These are phyloP conservation scores for Triplophysa bombifrons DNA, from an alignment of 2,797 vertebrate genomes.

Conservation along the genomic window DNA sequence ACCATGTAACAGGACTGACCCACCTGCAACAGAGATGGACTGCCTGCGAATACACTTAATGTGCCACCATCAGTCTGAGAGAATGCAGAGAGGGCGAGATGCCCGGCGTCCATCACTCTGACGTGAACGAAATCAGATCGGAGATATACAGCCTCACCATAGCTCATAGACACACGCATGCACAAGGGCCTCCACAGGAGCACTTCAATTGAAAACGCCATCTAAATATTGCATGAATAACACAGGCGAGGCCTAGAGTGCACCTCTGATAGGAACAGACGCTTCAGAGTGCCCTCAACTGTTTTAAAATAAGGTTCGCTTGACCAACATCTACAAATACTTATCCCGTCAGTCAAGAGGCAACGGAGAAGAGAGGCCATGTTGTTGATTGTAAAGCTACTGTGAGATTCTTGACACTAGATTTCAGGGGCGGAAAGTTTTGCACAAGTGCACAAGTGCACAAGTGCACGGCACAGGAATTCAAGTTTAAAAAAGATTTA, in stretches of 20 bases:
- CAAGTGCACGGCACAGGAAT: background rate
- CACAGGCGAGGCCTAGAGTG: conserved; percentile 67
- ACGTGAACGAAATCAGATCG: conserved; percentile 62
- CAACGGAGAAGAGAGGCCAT: background rate
- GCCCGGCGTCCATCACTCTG: conserved; percentile 40
- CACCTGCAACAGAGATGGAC: conserved; percentile 29
- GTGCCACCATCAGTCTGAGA: conserved; percentile 55
- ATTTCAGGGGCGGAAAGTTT: background rate
- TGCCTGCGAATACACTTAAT: conserved; percentile 47
- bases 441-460: background rate
- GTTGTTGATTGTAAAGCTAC: conserved; percentile 14
- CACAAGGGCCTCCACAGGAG: background rate
- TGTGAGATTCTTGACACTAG: background rate
- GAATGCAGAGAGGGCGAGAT: conserved; percentile 4
- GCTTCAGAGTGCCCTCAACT: conserved; percentile 64
- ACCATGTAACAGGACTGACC: background rate
- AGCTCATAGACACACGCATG: conserved; percentile 24
- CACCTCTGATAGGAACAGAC: conserved; percentile 72
- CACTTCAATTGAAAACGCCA: conserved; percentile 64
- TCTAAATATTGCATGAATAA: conserved; percentile 80
- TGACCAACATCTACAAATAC: conserved; percentile 54
- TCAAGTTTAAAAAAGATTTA: background rate
- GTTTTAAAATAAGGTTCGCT: conserved; percentile 63
- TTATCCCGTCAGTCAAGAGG: conserved; percentile 51
- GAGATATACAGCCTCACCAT: conserved; percentile 51